These are phyloP conservation scores for Noctua comes DNA, from an alignment of 2,888 invertebrate genomes.

Conservation along the genomic window DNA sequence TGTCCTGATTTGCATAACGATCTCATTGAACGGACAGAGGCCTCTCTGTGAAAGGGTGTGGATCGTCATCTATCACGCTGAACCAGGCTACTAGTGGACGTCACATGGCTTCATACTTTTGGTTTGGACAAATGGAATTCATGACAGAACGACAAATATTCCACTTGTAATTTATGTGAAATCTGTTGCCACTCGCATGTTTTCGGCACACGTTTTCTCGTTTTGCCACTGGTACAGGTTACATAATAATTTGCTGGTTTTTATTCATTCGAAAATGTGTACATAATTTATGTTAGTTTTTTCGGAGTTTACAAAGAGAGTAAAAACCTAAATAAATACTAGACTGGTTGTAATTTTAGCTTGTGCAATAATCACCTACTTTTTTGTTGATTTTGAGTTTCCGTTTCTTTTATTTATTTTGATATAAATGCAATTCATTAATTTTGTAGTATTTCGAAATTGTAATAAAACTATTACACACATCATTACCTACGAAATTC, in stretches of 20 bases:
- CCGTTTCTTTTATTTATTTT: neutral
- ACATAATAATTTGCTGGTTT: neutral
- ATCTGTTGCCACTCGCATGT: neutral
- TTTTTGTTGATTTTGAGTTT: neutral
- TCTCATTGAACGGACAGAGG: neutral
- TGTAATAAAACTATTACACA: neutral
- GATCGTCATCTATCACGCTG: neutral
- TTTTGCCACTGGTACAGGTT: neutral
- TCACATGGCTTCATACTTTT: neutral
- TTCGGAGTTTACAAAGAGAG: neutral
- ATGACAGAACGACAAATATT: neutral
- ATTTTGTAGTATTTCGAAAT: neutral
- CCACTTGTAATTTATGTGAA: neutral
- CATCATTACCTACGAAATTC: neutral
- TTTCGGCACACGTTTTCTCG: neutral
- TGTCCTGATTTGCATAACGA: neutral
- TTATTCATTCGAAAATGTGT: neutral
- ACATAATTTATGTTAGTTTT: neutral
- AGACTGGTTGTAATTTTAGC: conserved; percentile 5
- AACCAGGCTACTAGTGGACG: neutral
- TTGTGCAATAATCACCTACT: neutral
- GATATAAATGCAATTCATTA: neutral
- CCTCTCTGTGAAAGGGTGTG: neutral
- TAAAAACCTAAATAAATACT: conserved; percentile 13
- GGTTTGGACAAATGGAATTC: neutral